Base-by-base conservation (phyloP, 1,140 invertebrate species). In the Euura saliciscinereae region DNA sequence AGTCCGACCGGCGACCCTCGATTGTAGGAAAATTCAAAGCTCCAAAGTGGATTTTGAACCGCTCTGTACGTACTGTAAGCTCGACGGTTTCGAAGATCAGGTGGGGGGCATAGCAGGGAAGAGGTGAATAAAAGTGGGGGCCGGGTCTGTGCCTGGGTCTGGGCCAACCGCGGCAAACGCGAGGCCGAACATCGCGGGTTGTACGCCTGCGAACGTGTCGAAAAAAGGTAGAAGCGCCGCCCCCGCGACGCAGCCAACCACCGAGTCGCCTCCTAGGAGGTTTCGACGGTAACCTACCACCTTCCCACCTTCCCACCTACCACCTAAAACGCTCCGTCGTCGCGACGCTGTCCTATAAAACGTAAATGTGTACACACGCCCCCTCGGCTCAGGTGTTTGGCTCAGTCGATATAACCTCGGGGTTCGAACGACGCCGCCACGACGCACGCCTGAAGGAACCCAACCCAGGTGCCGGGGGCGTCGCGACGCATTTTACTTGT, bases 161-260 rank as follows among this genome's bases (percentile, higher is more conserved):
- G 69, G 70, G 74, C 73, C 73, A 72, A 65, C 67, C 74, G 72
- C 73, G 73, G 72, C 73, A 71, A 65, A 65, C 74, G 72, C 73
- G 74, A 73, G 51, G 51, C 51, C 51, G 51, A 59, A 59, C 51
- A n/a, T 59, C 51, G 51, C 73, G 51, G 78, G 75, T 70, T 68
- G 78, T 76, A 75, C 76, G 75, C 78, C 76, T 45, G 44, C 71
- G 71, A 68, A 66, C 65, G 45, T 68, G 67, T 73, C 72, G 46
- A 69, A 59, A 59, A 59, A 59, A 59, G 10, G 10, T 8, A 59
- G 8, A 59, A 59, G 51, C 51, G 13, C 51, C 51, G 51, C 51
- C 51, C 51, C 51, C 51, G 8, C 3, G 51, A 8, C 51, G 51
- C 6, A 59, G 51, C 51, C 51, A 59, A 59, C 51, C 51, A 59